These are phyloP conservation scores for Pangasius krempfi DNA, from an alignment of 2,797 vertebrate genomes.

Conservation along the genomic window DNA sequence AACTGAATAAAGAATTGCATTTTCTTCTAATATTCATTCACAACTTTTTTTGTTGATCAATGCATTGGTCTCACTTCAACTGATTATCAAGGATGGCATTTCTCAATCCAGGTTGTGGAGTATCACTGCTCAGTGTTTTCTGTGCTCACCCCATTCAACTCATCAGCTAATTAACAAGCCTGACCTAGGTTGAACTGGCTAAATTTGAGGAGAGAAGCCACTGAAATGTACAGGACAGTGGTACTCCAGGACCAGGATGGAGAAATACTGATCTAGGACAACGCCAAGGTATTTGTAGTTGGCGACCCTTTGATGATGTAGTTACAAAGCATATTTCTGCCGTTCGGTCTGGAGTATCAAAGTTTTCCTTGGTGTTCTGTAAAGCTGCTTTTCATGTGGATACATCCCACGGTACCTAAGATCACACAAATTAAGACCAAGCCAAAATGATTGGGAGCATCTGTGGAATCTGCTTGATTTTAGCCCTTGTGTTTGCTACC, in stretches of 20 bases:
- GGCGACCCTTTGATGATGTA: background rate
- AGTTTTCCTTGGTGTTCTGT: background rate
- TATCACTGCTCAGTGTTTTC: background rate
- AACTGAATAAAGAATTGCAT: background rate
- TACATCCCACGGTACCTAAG: background rate
- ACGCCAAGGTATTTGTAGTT: background rate
- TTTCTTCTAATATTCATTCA: background rate
- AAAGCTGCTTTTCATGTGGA: constrained; percentile 12
- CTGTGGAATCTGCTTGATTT: constrained; percentile 26
- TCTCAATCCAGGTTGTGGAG: background rate
- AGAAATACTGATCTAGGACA: background rate
- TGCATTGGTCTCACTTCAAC: background rate
- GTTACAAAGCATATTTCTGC: background rate
- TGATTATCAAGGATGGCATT: background rate
- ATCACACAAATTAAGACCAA: background rate
- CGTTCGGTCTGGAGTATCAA: background rate
- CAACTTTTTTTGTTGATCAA: background rate
- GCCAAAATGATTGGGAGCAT: constrained; percentile 20
- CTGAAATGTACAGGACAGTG: background rate
- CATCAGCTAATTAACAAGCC: background rate
- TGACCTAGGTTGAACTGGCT: background rate
- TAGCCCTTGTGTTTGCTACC: constrained; percentile 17
- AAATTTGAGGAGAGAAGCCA: background rate
- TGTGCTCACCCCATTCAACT: background rate
- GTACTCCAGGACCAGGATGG: background rate